Evolutionary conservation across 1,140 invertebrate genomes (phyloP).

Genomic region (Phymorhynchus buccinoides): DNA sequence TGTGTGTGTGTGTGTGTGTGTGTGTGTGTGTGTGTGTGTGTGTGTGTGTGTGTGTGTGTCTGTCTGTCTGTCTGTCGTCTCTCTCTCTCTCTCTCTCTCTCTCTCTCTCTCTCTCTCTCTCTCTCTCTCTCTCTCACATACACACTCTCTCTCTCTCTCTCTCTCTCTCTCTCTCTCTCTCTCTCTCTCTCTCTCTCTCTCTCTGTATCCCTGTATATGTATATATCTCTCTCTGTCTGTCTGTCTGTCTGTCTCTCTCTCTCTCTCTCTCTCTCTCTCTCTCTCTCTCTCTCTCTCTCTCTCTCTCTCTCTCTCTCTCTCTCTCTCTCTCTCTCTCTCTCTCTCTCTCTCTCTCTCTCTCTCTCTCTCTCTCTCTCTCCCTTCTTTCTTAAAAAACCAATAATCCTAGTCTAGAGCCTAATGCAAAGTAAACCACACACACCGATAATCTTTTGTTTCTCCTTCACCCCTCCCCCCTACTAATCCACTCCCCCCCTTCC

Average conservation of each 20-base stretch:
- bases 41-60: background rate
- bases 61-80: background rate
- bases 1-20: too few relatives aligned
- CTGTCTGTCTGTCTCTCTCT: too few relatives aligned
- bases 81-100: background rate
- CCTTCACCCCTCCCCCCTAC: too few relatives aligned
- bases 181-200: background rate
- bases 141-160: background rate
- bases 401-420: too few relatives aligned
- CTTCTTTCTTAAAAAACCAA: background rate
- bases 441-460: too few relatives aligned
- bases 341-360: background rate
- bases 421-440: too few relatives aligned
- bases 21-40: too few relatives aligned
- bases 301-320: background rate
- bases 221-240: too few relatives aligned
- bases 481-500: too few relatives aligned
- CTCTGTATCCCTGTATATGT: too few relatives aligned
- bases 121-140: background rate
- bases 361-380: background rate
- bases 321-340: background rate
- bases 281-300: background rate
- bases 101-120: background rate
- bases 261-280: background rate
- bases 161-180: background rate